Evolutionary conservation across 1,140 invertebrate genomes (phyloP), one percentile per base, ranked within the genome.

Genomic region (Dufourea novaeangliae): DNA sequence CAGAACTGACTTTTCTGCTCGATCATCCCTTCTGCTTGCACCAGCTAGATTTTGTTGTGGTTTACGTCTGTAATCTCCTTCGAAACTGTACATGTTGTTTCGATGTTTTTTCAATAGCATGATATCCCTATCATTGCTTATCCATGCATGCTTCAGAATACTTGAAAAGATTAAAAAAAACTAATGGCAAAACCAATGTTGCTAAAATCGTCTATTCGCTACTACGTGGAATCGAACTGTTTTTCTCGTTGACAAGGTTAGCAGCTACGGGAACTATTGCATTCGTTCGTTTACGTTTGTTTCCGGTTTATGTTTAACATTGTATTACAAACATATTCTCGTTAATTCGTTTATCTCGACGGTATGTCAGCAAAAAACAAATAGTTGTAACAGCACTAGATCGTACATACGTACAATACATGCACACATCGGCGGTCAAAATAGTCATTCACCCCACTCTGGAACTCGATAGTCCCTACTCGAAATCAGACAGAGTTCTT

Each of bases 11-110:
- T 96, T 95, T 41, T 94, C 54, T 17, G 54, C 14, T 32, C 14
- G 27, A 32, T 57, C 95, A 93, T 94, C 94, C 93, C 94, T 95
- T 93, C 90, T 95, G 92, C 96, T 97, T 7, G 96, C 96, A 54
- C 98, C 98, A 59, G 97, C 95, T 82, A 98, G 93, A 93, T 97
- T 98, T 93, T 98, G 97, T 80, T 97, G 94, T 1, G 98, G 98
- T 89, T 95, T 96, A 59, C 96, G 94, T 77, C 96, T 94, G 90
- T 97, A 97, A 88, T 98, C 96, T 61, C 98, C 98, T 89, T 99
- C 97, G 92, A 99, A 99, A 89, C 95, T 97, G 91, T 97, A 97
- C 94, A 93, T 93, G 64, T n/a, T 76, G 66, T 29, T 14, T 59
- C 87, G 54, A 63, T 20, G 57, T 72, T 50, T 78, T 39, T 73